Base-by-base conservation (phyloP, 2,797 vertebrate species). In the Pagetopsis macropterus region DNA sequence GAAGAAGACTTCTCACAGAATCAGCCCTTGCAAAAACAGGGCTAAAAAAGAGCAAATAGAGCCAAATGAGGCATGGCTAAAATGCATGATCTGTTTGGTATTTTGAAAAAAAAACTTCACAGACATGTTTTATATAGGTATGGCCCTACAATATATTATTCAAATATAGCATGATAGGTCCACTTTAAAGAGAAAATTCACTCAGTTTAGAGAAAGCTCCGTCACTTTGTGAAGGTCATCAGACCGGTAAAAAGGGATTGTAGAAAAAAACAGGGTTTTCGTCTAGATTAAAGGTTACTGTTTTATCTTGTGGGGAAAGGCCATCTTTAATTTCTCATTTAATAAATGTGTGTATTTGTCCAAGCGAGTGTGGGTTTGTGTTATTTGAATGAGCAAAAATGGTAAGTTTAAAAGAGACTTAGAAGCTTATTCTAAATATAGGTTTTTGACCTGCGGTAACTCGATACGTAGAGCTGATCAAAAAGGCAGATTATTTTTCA, bases 321-420 rank as follows among this genome's bases (percentile, higher is more conserved):
- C 82, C 81, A 89, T 79, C 83, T 87, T 84, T 90, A 84, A 87
- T 87, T 84, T 88, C 79, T 75, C 58, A 85, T 87, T 88, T 77
- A 72, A 80, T 70, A 80, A 65, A 59, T 49, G 40, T 71, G 60
- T 71, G 50, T 62, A 17, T 74, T 64, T 71, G 73, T 59, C 49
- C 44, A 48, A 3, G 1, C 0, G 3, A 19, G 17, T 65, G 71
- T 70, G 60, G 40, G 17, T 60, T 70, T 70, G 14, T 59, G 17
- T 37, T 52, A 31, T 52, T 21, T 65, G 72, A 48, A 68, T 56
- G 37, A 50, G 14, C n/a, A 40, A 70, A 70, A 27, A 37, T 46
- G 13, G 23, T 8, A 4, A 15, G 9, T 56, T 67, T 41, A 11
- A 60, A 67, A 56, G 2, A 10, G 31, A 57, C 21, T 21, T 21